phyloP scores from a whole-genome alignment of 2,113 vertebrate species.

The Dromiciops gliroides region DNA sequence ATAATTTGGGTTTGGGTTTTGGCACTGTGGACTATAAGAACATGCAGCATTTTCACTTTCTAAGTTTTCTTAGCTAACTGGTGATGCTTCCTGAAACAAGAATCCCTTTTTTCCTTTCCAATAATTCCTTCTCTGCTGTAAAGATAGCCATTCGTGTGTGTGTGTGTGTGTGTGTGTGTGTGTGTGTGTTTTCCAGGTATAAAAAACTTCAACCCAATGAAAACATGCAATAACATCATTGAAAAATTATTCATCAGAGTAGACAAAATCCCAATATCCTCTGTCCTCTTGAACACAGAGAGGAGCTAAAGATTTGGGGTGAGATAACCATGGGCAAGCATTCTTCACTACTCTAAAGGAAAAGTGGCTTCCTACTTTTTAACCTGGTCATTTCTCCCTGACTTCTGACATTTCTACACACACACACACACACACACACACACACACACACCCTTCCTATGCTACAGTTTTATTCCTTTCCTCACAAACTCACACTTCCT shows the following conservation, averaged over 20 bases:
- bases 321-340: not conserved
- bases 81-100: conserved; percentile 63
- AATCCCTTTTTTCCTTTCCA: conserved; percentile 68
- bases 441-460: not conserved
- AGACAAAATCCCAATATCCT: not conserved
- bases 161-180: not conserved
- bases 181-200: not conserved
- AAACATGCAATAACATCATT: conserved; percentile 18
- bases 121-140: conserved; percentile 25
- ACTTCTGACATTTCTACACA: not conserved
- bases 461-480: not conserved
- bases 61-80: conserved; percentile 71
- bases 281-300: not conserved
- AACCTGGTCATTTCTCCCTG: not conserved
- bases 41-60: conserved; percentile 61
- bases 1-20: conserved; percentile 72
- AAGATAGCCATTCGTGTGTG: not conserved
- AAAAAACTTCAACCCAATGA: conserved; percentile 6
- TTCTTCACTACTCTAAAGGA: not conserved
- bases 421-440: not conserved
- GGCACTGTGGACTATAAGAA: conserved; percentile 30
- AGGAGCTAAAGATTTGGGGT: not conserved
- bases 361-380: not conserved
- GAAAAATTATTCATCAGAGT: conserved; percentile 23
- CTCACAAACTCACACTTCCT: not conserved